Conservation (phyloP, 2,797 vertebrate genomes). For the Oceanodroma leucorhoa region DNA sequence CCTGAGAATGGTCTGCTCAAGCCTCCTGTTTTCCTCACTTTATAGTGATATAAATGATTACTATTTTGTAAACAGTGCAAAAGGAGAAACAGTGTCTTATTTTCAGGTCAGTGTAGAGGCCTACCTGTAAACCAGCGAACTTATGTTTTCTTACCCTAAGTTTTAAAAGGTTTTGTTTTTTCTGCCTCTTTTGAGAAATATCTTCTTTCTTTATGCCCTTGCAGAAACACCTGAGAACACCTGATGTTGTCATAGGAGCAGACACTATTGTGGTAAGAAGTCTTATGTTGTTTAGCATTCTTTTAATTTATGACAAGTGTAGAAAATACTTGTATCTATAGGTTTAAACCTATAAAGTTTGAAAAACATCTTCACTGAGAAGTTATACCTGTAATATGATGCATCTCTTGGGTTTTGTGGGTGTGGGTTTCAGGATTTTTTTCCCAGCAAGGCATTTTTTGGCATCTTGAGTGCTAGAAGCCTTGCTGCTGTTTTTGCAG, state of each 20-base stretch:
- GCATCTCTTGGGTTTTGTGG: fast-evolving
- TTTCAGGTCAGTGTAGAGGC: not conserved
- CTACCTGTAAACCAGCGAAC: not conserved
- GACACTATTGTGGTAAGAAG: conserved; percentile 94
- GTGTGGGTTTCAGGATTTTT: not conserved
- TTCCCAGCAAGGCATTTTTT: not conserved
- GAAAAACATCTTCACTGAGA: not conserved
- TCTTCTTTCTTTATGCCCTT: not conserved
- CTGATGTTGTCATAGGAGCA: conserved; percentile 93
- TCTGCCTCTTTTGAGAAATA: not conserved
- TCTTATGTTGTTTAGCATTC: not conserved
- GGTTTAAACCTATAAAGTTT: not conserved
- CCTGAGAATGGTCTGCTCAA: not conserved
- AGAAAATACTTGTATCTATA: not conserved
- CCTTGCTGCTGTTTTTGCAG: not conserved
- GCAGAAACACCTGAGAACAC: conserved; percentile 89
- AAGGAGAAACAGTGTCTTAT: not conserved
- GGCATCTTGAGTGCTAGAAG: not conserved
- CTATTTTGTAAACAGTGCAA: not conserved
- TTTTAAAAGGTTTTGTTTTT: not conserved
- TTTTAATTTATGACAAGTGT: not conserved
- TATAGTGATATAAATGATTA: fast-evolving
- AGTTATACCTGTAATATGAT: not conserved
- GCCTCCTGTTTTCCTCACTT: not conserved
- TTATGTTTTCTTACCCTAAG: not conserved